Evolutionary conservation across 1,140 invertebrate species (phyloP), one percentile per base, ranked within the genome.

Genomic region (Drosophila fuyamai): DNA sequence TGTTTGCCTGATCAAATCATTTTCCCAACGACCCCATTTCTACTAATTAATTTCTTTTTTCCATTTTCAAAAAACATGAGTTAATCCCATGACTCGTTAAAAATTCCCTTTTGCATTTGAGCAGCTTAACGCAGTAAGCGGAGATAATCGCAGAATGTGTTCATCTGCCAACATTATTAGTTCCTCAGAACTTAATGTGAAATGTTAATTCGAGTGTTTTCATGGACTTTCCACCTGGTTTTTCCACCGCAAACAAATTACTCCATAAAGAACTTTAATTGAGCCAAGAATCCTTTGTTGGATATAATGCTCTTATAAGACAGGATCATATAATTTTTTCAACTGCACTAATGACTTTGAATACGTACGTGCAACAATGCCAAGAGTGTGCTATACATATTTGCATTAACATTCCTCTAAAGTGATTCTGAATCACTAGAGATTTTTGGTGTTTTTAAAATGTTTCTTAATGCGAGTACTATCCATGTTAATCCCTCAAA

Each of bases 101-200:
- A 29, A 14, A 50, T 50, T 14, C 27, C n/a, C n/a, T 8, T 10
- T 35, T 35, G 8, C 4, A 13, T 48, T 48, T 48, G 47, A 48
- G 13, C 47, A 29, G 47, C 27, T 48, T 48, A 48, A 48, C 29
- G 29, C 29, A 32, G 5, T 32, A 32, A 32, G 29, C 29, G 48
- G 4, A 29, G 8, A 35, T 50, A 50, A 50, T 14, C 16, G 10
- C 27, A n/a, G n/a, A 35, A 62, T 23, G 62, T 38, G 35, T 66
- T 66, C 35, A 27, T 14, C 27, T 44, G 44, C 35, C 58, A 29
- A 12, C 60, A 12, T 67, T 46, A 51, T 66, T 40, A 66, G 62
- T 47, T 43, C 29, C 16, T 51, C 18, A 32, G 14, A 50, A 7
- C n/a, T 10, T 10, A 50, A 32, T 50, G 48, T 50, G 27, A 50